These are phyloP conservation scores for Notarius quadriscutis DNA, from an alignment of 2,113 vertebrate species.

Conservation along the genomic window DNA sequence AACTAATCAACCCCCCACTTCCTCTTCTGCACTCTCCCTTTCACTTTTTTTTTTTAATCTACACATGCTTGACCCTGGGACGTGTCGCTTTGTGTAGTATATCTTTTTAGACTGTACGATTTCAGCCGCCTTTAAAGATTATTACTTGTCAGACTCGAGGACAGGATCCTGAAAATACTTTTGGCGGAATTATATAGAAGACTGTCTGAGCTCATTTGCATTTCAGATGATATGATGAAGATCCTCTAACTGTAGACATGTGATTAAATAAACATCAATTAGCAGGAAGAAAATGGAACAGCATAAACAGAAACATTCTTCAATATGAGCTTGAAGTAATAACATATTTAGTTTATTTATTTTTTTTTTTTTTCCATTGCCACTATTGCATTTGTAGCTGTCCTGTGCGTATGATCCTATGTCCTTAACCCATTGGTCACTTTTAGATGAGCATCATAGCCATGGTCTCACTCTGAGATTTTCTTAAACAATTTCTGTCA, in stretches of 20 bases:
- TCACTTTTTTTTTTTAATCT: slow-evolving; percentile 33
- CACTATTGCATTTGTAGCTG: neutral
- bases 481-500: no score
- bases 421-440: neutral
- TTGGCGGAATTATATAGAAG: neutral
- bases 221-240: slow-evolving; percentile 6
- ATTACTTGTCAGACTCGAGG: neutral
- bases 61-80: slow-evolving; percentile 33
- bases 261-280: neutral
- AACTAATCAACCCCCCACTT: slow-evolving; percentile 49
- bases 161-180: neutral
- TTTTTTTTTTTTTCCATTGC: no score
- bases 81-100: slow-evolving; percentile 33
- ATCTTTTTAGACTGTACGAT: neutral
- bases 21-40: slow-evolving; percentile 3
- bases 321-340: neutral
- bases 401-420: neutral
- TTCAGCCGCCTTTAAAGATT: neutral
- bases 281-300: neutral
- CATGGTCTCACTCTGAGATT: neutral
- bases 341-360: neutral
- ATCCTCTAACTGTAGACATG: slow-evolving; percentile 4
- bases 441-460: neutral
- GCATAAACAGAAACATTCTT: neutral
- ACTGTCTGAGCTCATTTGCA: neutral